Evolutionary conservation across 1,140 invertebrate species (phyloP), one percentile per base, ranked within the genome.

Genomic region (Drosophila bocki): DNA sequence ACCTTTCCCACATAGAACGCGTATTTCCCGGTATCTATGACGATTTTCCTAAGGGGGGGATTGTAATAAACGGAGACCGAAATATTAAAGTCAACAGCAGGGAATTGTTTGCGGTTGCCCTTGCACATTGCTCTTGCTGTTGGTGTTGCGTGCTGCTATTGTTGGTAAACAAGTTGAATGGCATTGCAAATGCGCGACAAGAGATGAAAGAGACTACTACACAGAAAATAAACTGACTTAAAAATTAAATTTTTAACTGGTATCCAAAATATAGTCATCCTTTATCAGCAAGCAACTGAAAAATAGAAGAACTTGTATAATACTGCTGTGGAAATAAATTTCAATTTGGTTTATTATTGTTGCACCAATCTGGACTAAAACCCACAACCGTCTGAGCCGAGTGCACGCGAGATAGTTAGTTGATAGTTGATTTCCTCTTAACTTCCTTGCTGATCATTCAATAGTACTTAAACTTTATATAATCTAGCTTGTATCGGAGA

Each of bases 81-180:
- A 87, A 88, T 87, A 80, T 87, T 83, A 88, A 80, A 86, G 83
- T 78, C 79, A 87, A 86, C 71, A 87, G 42, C 51, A 78, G 53
- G 42, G 58, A 60, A 68, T 87, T 64, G 51, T 58, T 44, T 78
- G 59, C 64, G 84, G 59, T 77, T 76, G 39, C 60, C 42, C 22
- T 54, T 53, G 35, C 37, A 45, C 37, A 19, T 37, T 53, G 29
- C 26, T 63, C 44, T 65, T 35, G n/a, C 33, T 50, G 15, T 17
- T 44, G 47, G 15, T 62, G 65, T 70, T 59, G 67, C 48, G 17
- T 26, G 50, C 15, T 51, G 69, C 53, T 59, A 42, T 50, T 64
- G 64, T 50, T 54, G 48, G 75, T 76, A 83, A 71, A 81, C 77
- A 85, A 88, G 83, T 88, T 87, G 84, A 87, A 87, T 87, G 80